These are phyloP conservation scores for Passerculus sandwichensis DNA, from an alignment of 2,797 vertebrate species.

Conservation along the genomic window DNA sequence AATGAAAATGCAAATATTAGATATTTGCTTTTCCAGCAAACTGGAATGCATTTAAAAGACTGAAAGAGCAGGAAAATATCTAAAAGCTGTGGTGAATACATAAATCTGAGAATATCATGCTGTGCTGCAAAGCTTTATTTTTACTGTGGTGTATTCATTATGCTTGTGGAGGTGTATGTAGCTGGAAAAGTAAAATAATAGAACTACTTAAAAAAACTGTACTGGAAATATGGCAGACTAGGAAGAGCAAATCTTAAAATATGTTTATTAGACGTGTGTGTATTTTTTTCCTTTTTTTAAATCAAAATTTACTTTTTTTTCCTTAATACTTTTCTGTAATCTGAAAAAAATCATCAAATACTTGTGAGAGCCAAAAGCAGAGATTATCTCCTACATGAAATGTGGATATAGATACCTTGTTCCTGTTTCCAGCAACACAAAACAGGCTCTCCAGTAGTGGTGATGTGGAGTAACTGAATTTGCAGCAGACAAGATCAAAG, in stretches of 20 bases:
- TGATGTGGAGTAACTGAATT: neutral
- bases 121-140: neutral
- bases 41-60: neutral
- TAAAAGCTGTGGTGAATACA: neutral
- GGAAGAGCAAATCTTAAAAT: neutral
- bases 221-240: neutral
- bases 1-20: neutral
- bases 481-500: neutral
- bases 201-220: neutral
- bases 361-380: neutral
- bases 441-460: neutral
- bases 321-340: neutral
- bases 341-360: neutral
- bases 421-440: neutral
- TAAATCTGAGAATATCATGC: neutral
- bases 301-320: neutral
- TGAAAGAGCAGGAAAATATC: neutral
- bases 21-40: neutral
- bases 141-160: neutral
- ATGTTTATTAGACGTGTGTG: neutral
- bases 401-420: neutral
- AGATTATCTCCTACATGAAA: neutral
- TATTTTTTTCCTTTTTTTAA: neutral
- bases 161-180: neutral
- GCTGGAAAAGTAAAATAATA: neutral